Conservation (phyloP, 2,113 vertebrate genomes). For the Patagioenas fasciata region DNA sequence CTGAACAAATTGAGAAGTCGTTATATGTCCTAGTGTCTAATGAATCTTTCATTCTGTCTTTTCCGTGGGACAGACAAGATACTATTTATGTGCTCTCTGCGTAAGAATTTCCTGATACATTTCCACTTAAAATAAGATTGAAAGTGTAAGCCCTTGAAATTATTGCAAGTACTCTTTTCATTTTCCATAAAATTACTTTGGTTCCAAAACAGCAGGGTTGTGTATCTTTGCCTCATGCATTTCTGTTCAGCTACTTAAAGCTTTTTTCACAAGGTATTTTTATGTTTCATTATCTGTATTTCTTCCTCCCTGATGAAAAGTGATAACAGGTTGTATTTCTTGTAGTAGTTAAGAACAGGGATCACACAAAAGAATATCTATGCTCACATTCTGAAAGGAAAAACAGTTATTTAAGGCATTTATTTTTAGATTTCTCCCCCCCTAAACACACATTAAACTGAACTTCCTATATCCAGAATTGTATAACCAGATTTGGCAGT, state of each 20-base stretch:
- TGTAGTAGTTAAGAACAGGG: constrained; percentile 13
- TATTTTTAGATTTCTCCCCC: constrained; percentile 50
- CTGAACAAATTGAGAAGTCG: constrained; percentile 30
- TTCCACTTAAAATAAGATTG: constrained; percentile 16
- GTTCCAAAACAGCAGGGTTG: not conserved
- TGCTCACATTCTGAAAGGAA: not conserved
- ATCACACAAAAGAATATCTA: constrained; percentile 23
- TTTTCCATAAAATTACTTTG: constrained; percentile 43
- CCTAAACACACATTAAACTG: constrained; percentile 53
- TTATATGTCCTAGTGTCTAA: not conserved
- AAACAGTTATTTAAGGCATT: constrained; percentile 1
- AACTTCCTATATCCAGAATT: constrained; percentile 68
- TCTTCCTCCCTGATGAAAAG: constrained; percentile 21
- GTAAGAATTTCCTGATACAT: not conserved
- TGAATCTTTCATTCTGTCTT: not conserved
- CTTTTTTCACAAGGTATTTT: constrained; percentile 36
- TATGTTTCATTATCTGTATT: not conserved
- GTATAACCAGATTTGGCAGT: constrained; percentile 70
- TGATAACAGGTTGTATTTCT: constrained; percentile 2
- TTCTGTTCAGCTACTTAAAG: constrained; percentile 29
- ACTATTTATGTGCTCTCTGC: not conserved
- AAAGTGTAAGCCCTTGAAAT: constrained; percentile 30
- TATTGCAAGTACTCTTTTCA: constrained; percentile 26
- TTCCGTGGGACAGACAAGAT: not conserved
- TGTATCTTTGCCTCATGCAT: not conserved